Base-by-base conservation (phyloP, 1,140 invertebrate genomes). In the Drosophila malerkotliana region DNA sequence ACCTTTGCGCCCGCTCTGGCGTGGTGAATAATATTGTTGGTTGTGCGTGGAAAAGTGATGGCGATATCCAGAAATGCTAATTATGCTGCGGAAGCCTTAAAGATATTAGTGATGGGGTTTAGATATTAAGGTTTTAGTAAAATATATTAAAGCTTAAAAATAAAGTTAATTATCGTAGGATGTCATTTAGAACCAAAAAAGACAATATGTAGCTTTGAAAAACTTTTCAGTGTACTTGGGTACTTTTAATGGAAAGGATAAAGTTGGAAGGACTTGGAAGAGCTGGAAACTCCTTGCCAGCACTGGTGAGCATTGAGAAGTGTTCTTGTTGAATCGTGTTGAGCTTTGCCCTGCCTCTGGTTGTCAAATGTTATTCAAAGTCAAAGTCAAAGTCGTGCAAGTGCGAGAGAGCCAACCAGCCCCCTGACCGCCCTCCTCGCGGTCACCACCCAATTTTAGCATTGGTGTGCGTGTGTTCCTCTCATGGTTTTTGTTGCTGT, bases 291-390 rank as follows among this genome's bases (percentile, higher is more conserved):
- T 18, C 18, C 18, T 10, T 37, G 3, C 2, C 5, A 28, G 26
- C 26, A 28, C 26, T 28, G 3, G 4, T 3, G 34, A 37, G 12
- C 7, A 9, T 37, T 37, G 34, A 10, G 4, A 4, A 4, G 12
- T 37, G 4, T 37, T 10, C 10, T 37, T 37, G 10, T 12, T 37
- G 10, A 4, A 12, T 10, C 24, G 30, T 18, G 9, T 44, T 28
- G 5, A 28, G 41, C 15, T 48, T 68, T 55, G 28, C 59, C 32
- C 47, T n/a, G 56, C 57, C 49, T 21, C 7, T 8, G 59, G n/a
- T 59, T 71, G 83, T 88, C 83, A 88, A 88, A 88, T 88, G 60
- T 73, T 68, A 77, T 88, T 88, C 83, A 88, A 88, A 88, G 79
- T 88, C 83, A 87, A 87, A 87, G 79, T 88, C 79, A 83, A 60